Evolutionary conservation across 2,797 vertebrate genomes (phyloP).

Genomic region (Acrossocheilus wenchowensis): DNA sequence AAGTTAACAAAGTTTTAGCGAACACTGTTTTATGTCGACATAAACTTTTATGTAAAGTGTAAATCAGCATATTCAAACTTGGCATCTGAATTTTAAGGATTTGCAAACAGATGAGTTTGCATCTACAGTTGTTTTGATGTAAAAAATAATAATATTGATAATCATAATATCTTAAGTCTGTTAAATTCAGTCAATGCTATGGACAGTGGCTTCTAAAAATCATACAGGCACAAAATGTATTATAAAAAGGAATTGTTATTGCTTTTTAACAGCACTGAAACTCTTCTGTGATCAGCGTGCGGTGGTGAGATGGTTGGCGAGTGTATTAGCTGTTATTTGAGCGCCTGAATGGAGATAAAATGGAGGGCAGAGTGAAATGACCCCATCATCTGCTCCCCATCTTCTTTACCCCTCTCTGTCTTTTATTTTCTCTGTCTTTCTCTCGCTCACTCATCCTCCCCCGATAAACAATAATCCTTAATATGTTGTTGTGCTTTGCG

Average conservation of each 20-base stretch:
- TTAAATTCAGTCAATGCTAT: neutral
- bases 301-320: slow-evolving; percentile 11
- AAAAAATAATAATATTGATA: neutral
- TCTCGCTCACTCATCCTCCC: slow-evolving; percentile 12
- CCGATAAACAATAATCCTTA: slow-evolving; percentile 40
- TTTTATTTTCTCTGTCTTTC: slow-evolving; percentile 18
- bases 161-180: neutral
- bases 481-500: slow-evolving; percentile 50
- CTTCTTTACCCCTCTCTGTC: slow-evolving; percentile 34
- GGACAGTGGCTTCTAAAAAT: neutral
- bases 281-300: neutral
- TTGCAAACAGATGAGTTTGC: neutral
- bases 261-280: neutral
- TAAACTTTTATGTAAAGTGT: neutral
- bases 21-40: neutral
- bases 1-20: no score
- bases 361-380: slow-evolving; percentile 50
- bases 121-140: neutral
- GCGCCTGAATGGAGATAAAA: slow-evolving; percentile 44
- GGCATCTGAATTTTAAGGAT: neutral
- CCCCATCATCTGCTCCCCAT: slow-evolving; percentile 44
- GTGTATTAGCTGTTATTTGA: slow-evolving; percentile 42
- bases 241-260: neutral
- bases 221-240: neutral
- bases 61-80: neutral